phyloP scores from a whole-genome alignment of 2,113 vertebrate species.

The Leucosticte australis region DNA sequence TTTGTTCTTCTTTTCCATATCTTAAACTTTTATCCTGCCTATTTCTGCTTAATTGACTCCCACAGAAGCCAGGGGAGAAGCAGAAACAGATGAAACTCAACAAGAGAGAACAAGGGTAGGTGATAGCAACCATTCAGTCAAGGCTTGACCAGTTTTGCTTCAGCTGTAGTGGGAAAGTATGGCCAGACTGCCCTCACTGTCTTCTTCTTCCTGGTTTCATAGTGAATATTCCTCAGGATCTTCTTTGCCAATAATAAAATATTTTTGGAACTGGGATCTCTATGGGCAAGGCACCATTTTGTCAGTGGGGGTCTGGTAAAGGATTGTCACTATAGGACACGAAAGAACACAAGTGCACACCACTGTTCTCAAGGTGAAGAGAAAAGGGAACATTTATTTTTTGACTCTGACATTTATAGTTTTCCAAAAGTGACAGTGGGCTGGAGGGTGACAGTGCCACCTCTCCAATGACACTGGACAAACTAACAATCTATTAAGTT shows the following conservation, averaged over 20 bases:
- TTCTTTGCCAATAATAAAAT: neutral
- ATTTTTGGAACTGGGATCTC: neutral
- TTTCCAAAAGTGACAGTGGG: no score
- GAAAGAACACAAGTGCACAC: no score
- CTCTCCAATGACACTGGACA: no score
- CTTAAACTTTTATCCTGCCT: neutral
- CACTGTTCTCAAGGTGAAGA: no score
- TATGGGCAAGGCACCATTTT: neutral
- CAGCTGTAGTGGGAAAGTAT: neutral
- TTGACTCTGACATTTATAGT: no score
- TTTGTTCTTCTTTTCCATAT: neutral
- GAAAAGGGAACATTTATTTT: no score
- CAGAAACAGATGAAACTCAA: neutral
- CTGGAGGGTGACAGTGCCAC: no score
- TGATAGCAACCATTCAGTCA: neutral
- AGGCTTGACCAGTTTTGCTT: neutral
- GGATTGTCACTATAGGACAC: no score
- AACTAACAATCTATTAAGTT: no score
- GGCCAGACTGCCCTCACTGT: neutral
- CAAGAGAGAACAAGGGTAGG: neutral
- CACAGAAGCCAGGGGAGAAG: neutral
- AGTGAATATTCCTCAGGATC: neutral
- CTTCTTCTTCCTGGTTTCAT: neutral
- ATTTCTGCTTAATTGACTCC: neutral
- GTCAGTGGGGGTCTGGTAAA: neutral